Percentiles rank a stretch among this genome's conserved stretches.
Conservation (phyloP, 2,888 invertebrate genomes). For the Lithodes maja region DNA sequence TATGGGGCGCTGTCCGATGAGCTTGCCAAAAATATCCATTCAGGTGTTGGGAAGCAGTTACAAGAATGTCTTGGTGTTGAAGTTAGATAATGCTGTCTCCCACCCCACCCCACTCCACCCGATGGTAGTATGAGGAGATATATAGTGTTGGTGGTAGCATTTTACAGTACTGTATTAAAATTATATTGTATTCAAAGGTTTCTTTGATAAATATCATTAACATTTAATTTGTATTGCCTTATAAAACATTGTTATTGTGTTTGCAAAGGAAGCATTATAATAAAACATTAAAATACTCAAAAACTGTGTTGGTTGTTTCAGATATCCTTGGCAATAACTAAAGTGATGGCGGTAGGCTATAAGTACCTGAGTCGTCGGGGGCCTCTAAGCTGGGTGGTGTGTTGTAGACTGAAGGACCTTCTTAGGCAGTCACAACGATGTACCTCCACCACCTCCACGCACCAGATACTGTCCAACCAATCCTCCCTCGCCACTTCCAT, state of each 20-base stretch:
- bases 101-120: no score
- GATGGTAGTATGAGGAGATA: no score
- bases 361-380: background rate
- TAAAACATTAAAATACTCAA: no score
- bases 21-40: conserved; percentile 47
- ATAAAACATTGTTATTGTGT: no score
- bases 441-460: background rate
- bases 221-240: no score
- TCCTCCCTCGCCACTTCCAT: no score
- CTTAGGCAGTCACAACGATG: background rate
- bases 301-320: background rate
- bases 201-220: no score
- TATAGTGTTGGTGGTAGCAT: no score
- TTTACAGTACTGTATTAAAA: no score
- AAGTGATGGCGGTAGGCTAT: background rate
- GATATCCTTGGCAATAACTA: background rate
- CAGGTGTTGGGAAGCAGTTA: conserved; percentile 30
- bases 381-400: background rate
- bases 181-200: no score
- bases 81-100: conserved; percentile 11
- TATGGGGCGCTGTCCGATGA: conserved; percentile 42
- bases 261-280: no score
- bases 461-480: no score
- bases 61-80: conserved; percentile 48
- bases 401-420: background rate